Evolutionary conservation across 2,888 invertebrate genomes (phyloP).

Genomic region (Autographa gamma): DNA sequence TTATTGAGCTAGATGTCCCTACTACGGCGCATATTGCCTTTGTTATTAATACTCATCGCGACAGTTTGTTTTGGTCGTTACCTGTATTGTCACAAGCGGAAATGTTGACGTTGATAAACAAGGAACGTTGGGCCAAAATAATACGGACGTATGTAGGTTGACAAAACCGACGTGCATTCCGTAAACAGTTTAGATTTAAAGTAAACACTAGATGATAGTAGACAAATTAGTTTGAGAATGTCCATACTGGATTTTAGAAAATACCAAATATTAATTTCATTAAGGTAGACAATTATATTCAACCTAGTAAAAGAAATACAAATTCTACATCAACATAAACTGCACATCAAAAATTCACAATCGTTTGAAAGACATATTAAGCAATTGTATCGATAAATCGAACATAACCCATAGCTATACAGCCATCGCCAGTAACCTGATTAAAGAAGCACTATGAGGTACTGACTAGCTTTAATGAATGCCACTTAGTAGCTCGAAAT

Average conservation of each 20-base stretch:
- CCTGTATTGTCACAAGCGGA: slow-evolving; percentile 61
- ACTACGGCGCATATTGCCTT: slow-evolving; percentile 23
- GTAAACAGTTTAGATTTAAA: slow-evolving; percentile 55
- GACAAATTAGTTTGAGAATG: slow-evolving; percentile 21
- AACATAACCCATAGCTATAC: background rate
- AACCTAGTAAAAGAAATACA: no score
- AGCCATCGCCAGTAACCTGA: background rate
- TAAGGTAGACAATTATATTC: no score
- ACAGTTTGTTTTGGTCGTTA: slow-evolving; percentile 57
- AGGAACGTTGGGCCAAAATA: slow-evolving; percentile 74
- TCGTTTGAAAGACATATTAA: background rate
- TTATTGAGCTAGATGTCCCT: slow-evolving; percentile 18
- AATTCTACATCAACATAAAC: no score
- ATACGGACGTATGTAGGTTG: slow-evolving; percentile 61
- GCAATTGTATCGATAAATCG: background rate
- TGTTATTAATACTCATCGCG: slow-evolving; percentile 53
- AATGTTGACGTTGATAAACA: slow-evolving; percentile 68
- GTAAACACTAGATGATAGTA: slow-evolving; percentile 35
- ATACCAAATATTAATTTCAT: no score
- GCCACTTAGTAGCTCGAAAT: slow-evolving; percentile 18
- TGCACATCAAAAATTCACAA: background rate
- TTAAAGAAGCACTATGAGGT: background rate
- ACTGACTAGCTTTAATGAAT: slow-evolving; percentile 23
- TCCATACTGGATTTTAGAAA: no score
- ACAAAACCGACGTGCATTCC: slow-evolving; percentile 53